Evolutionary conservation across 2,888 invertebrate genomes (phyloP).

Genomic region (Loripinus fragilis): DNA sequence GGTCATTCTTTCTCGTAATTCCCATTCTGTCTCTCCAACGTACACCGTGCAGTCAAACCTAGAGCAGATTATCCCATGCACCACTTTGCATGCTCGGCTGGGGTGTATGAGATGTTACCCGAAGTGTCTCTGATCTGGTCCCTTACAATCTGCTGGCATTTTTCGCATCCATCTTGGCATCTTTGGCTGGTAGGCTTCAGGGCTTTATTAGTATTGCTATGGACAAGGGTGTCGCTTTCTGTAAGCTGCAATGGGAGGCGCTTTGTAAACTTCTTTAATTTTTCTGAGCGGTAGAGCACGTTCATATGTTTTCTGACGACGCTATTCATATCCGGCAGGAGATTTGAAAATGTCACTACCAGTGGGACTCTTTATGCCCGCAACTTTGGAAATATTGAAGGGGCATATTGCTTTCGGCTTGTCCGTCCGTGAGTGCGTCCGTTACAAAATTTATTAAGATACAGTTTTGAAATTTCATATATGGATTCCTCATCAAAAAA

Average conservation of each 20-base stretch:
- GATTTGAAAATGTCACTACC: conserved; percentile 14
- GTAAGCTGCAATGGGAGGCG: conserved; percentile 1
- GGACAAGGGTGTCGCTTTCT: conserved; percentile 2
- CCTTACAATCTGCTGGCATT: not conserved
- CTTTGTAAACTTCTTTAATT: not conserved
- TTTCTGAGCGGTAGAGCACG: not conserved
- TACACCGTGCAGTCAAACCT: not conserved
- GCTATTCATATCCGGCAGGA: not conserved
- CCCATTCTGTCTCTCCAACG: not conserved
- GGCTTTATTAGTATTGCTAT: conserved; percentile 1
- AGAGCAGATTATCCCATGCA: not conserved
- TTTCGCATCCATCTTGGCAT: not conserved
- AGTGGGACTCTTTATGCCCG: no score
- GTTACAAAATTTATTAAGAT: no score
- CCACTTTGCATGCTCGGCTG: not conserved
- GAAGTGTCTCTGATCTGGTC: not conserved
- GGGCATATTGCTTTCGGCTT: no score
- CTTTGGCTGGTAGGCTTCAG: not conserved
- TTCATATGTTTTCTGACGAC: not conserved
- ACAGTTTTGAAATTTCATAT: no score
- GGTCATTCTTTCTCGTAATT: not conserved
- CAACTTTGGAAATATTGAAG: no score
- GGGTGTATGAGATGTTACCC: not conserved
- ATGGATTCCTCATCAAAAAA: no score
- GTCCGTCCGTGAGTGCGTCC: no score